Base-by-base conservation (phyloP, 2,797 vertebrate species). In the Hoplostethus atlanticus region DNA sequence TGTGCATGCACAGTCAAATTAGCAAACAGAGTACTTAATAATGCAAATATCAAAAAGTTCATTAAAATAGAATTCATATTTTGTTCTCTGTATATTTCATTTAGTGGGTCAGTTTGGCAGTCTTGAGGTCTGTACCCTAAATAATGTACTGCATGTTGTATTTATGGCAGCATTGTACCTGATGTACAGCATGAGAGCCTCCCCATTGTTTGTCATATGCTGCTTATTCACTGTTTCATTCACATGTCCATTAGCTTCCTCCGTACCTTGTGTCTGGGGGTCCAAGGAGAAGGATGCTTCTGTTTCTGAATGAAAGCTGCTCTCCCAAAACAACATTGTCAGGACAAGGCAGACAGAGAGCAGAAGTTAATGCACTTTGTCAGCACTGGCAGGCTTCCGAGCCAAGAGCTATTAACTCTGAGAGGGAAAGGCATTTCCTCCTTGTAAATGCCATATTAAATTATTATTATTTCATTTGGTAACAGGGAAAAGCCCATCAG, bases 361-460 rank as follows among this genome's bases (percentile, higher is more conserved):
- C 91, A 91, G 92, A 93, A 94, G 89, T 92, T 95, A 94, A 95
- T 95, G 91, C 90, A 91, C 90, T 94, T 91, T 95, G 94, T 95
- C 94, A 95, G 95, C 81, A 79, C 91, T 94, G 94, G 94, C 92
- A 88, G 88, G 67, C 86, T 48, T 71, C 85, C 54, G 85, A 93
- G 93, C 95, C 94, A 95, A 94, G 85, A 92, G 90, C 94, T 91
- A 94, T 95, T 95, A 95, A 94, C 91, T 94, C 89, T 92, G 93
- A 95, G 93, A 94, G 91, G 92, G 93, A 93, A 95, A 94, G 93
- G 94, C 93, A 95, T 95, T 95, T 95, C 94, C 95, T 95, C 89
- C 93, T 95, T 95, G 94, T 95, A 95, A 95, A 95, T 95, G 95
- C 93, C 95, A 95, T 94, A 93, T 95, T 94, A 93, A 94, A 95